Evolutionary conservation across 2,113 vertebrate species (phyloP), one percentile per base, ranked within the genome.

Genomic region (Caretta caretta): DNA sequence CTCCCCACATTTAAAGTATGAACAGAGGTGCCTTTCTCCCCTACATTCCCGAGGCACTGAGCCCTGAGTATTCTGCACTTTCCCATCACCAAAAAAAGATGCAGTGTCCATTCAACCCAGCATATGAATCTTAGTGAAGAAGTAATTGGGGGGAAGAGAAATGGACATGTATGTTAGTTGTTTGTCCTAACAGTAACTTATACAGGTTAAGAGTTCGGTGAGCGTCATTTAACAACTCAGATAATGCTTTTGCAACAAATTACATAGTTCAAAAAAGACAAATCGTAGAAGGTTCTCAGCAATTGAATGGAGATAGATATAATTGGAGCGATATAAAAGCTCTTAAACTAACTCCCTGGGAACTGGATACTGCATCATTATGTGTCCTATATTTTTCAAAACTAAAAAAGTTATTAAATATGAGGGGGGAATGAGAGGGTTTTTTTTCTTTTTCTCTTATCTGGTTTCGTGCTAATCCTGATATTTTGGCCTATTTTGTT

Each of bases 321-420:
- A 62, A 48, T 29, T 80, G 48, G 53, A 86, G 46, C 1, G 0
- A 8, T 14, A 53, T 27, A 42, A 12, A 35, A 49, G n/a, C 53
- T 38, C 25, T 65, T 72, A 38, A 50, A 49, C 5, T 1, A 49
- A 22, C 16, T 86, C 25, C 8, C 24, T 65, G 90, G 17, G 27
- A 80, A 8, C 13, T 83, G 29, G 91, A 83, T 38, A 6, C 14
- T 2, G 1, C 1, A 0, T 65, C 0, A 0, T 17, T 89, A 1
- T 2, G 17, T 13, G 91, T 35, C 84, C 49, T 78, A 0, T 0
- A 57, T 85, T 79, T 59, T 13, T 35, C 50, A 90, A 49, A 59
- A 1, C 4, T 12, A 75, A 31, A 27, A 9, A 0, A 1, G 8
- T 3, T 5, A 16, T 57, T 62, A 19, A n/a, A 42, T 72, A 6